Evolutionary conservation across 2,113 vertebrate species (phyloP), one percentile per base, ranked within the genome.

Genomic region (Myotis yumanensis): DNA sequence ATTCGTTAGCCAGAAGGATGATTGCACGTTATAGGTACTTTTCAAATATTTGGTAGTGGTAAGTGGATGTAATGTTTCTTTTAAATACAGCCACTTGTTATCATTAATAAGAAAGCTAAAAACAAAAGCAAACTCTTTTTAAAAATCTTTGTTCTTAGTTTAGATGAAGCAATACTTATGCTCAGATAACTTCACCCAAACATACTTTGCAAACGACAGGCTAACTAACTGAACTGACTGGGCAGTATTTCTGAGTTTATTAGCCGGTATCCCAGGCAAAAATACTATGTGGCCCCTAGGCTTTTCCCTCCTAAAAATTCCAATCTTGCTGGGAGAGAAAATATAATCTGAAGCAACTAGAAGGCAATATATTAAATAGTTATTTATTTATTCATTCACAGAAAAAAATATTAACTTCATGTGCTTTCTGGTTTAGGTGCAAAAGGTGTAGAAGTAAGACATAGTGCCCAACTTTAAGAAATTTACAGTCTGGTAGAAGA

Each of bases 161-260:
- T 86, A 91, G 12, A 14, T 86, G 86, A 96, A 43, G 3, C 2
- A 71, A 57, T n/a, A 89, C 22, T 22, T 79, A 1, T 91, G 32
- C 25, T 91, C 28, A 62, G 66, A 64, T 30, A 59, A 86, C 91
- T 80, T 86, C 11, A 93, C 54, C 18, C 25, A 89, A 91, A 94
- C 30, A 43, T 83, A 51, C 16, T 91, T 82, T 80, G 43, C 4
- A 66, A 64, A n/a, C 23, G 90, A 68, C 1, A 84, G 11, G 14
- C 25, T 69, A 92, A 84, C 76, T 16, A 87, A 35, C 81, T 90
- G 62, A 89, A 82, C 4, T 66, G 52, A 40, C 32, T 35, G 30
- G 37, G n/a, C 22, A 89, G 66, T 72, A 59, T 68, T 85, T 96
- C 28, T 35, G 40, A 88, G 10, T 76, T 87, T 72, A 37, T 73